Conservation (phyloP, 2,113 vertebrate genomes). For the Turdus rufiventris region DNA sequence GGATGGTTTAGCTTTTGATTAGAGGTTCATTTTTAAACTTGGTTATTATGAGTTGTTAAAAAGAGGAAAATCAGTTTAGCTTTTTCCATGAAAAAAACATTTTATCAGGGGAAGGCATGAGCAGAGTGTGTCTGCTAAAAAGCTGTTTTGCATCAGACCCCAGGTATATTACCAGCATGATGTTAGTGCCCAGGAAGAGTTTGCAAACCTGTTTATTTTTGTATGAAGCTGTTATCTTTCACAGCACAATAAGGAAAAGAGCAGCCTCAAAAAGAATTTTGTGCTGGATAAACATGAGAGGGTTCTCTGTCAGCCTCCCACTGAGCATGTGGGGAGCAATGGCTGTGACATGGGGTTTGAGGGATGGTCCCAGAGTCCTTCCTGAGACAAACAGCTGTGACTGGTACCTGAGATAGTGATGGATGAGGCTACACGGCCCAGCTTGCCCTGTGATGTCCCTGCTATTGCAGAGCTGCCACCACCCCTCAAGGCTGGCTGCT, state of each 20-base stretch:
- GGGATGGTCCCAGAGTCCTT: not conserved
- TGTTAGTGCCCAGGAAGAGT: not conserved
- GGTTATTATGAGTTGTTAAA: not conserved
- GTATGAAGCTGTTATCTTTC: not conserved
- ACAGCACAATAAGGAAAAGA: not conserved
- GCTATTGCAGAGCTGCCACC: not conserved
- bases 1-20: not conserved
- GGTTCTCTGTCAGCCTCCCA: not conserved
- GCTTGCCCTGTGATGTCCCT: not conserved
- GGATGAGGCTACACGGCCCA: not conserved
- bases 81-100: not conserved
- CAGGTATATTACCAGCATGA: not conserved
- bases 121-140: not conserved
- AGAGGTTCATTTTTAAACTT: not conserved
- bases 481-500: not conserved
- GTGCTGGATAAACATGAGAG: not conserved
- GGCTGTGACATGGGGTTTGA: not conserved
- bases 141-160: not conserved
- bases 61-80: not conserved
- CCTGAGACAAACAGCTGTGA: not conserved
- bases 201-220: not conserved
- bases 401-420: not conserved
- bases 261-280: not conserved
- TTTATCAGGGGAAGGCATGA: not conserved
- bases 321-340: not conserved